Evolutionary conservation across 2,888 invertebrate species (phyloP).

Genomic region (Xanthorhoe designata): DNA sequence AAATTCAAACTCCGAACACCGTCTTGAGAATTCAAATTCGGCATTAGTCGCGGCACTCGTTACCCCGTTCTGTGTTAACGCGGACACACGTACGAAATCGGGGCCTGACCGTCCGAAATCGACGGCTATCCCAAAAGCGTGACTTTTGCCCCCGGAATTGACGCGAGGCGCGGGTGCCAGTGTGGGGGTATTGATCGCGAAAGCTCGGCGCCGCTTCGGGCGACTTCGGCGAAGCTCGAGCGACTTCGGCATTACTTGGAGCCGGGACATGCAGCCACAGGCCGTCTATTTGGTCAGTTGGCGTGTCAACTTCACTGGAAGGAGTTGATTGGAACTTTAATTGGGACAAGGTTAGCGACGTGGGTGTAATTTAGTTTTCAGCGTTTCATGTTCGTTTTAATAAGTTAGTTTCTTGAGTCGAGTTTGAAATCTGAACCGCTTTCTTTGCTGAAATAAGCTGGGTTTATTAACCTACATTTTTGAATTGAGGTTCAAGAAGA

Average conservation of each 20-base stretch:
- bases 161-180: constrained; percentile 73
- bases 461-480: constrained; percentile 13
- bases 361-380: constrained; percentile 59
- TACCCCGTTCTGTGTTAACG: constrained; percentile 51
- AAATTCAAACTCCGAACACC: constrained; percentile 44
- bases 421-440: constrained; percentile 35
- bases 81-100: constrained; percentile 61
- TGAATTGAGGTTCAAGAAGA: constrained; percentile 15
- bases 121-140: constrained; percentile 78
- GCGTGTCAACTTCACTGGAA: constrained; percentile 74
- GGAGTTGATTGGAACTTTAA: constrained; percentile 80
- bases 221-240: constrained; percentile 68
- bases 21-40: constrained; percentile 56
- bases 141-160: constrained; percentile 83
- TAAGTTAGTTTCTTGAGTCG: constrained; percentile 48
- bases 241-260: constrained; percentile 75
- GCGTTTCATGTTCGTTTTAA: constrained; percentile 46
- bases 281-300: constrained; percentile 71
- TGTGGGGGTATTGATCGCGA: constrained; percentile 79
- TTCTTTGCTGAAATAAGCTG: constrained; percentile 21
- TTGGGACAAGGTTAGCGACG: constrained; percentile 79
- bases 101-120: constrained; percentile 75
- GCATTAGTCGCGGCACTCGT: constrained; percentile 57
- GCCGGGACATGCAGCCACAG: constrained; percentile 63
- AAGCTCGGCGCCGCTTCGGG: constrained; percentile 74